Percentiles rank a stretch among this genome's conserved stretches.
These are phyloP conservation scores for Neoaliturus tenellus DNA, from an alignment of 2,888 invertebrate species.

Conservation along the genomic window DNA sequence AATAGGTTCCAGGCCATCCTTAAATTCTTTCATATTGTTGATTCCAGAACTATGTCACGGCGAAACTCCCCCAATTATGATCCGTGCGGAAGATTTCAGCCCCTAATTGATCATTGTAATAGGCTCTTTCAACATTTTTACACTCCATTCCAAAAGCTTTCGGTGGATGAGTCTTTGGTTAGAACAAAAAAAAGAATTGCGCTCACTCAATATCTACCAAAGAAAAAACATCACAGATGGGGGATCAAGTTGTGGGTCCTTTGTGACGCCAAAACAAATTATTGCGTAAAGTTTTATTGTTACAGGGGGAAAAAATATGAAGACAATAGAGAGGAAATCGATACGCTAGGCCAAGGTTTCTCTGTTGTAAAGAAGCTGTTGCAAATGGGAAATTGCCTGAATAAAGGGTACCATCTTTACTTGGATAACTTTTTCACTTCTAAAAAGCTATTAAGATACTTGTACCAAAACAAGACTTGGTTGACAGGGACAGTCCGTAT, in stretches of 20 bases:
- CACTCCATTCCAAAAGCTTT: conserved; percentile 20
- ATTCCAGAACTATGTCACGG: not conserved
- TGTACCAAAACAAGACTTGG: conserved; percentile 44
- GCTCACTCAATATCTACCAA: conserved; percentile 31
- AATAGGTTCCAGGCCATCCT: conserved; percentile 48
- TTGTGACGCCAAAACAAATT: conserved; percentile 52
- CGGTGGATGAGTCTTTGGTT: conserved; percentile 52
- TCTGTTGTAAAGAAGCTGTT: conserved; percentile 49
- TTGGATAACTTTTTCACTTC: conserved; percentile 52
- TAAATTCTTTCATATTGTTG: conserved; percentile 54
- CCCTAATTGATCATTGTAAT: conserved; percentile 45
- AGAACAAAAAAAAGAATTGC: conserved; percentile 47
- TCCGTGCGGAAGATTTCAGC: conserved; percentile 50
- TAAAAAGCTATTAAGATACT: conserved; percentile 13
- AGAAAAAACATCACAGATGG: conserved; percentile 54
- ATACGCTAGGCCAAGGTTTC: conserved; percentile 24
- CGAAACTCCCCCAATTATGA: conserved; percentile 33
- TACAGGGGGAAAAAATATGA: conserved; percentile 39
- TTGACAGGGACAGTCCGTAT: conserved; percentile 51
- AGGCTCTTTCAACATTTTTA: conserved; percentile 40
- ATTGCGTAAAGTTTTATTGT: conserved; percentile 50
- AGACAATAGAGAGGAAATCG: conserved; percentile 28
- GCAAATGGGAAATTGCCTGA: conserved; percentile 25
- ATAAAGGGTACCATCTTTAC: conserved; percentile 51
- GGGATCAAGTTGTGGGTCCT: conserved; percentile 55